phyloP scores from a whole-genome alignment of 2,888 invertebrate genomes.

The Alitta virens region DNA sequence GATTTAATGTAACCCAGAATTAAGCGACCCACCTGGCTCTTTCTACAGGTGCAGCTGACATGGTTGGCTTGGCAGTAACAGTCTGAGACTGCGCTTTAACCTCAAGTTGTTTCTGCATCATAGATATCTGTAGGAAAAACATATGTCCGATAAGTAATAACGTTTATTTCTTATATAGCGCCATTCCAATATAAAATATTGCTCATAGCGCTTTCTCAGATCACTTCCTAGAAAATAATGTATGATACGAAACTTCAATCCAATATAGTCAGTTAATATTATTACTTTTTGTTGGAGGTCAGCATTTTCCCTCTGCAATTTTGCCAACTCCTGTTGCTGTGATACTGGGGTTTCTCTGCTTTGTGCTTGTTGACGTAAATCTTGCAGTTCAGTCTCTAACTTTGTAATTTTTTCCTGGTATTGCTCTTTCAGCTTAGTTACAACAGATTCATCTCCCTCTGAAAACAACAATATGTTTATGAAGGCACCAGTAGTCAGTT shows the following conservation, averaged over 20 bases:
- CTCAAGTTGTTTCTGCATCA: slow-evolving; percentile 41
- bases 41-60: slow-evolving; percentile 37
- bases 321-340: slow-evolving; percentile 46
- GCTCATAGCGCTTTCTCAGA: too few relatives aligned
- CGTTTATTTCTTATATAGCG: too few relatives aligned
- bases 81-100: slow-evolving; percentile 30
- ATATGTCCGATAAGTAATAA: too few relatives aligned
- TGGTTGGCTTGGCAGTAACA: slow-evolving; percentile 35
- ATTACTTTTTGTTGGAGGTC: slow-evolving; percentile 46
- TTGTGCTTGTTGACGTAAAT: too few relatives aligned
- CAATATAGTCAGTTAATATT: too few relatives aligned
- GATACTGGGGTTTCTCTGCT: too few relatives aligned
- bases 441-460: slow-evolving; percentile 5
- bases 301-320: slow-evolving; percentile 35
- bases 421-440: slow-evolving; percentile 3
- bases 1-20: too few relatives aligned
- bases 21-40: slow-evolving; percentile 24
- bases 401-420: slow-evolving; percentile 9
- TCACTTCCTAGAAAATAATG: too few relatives aligned
- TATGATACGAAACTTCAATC: too few relatives aligned
- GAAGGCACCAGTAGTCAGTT: too few relatives aligned
- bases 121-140: slow-evolving; percentile 29
- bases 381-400: slow-evolving; percentile 14
- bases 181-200: too few relatives aligned
- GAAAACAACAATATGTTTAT: too few relatives aligned